Percentiles rank a stretch among this genome's conserved stretches.
Evolutionary conservation across 2,888 invertebrate genomes (phyloP).

Genomic region (Noctua pronuba): DNA sequence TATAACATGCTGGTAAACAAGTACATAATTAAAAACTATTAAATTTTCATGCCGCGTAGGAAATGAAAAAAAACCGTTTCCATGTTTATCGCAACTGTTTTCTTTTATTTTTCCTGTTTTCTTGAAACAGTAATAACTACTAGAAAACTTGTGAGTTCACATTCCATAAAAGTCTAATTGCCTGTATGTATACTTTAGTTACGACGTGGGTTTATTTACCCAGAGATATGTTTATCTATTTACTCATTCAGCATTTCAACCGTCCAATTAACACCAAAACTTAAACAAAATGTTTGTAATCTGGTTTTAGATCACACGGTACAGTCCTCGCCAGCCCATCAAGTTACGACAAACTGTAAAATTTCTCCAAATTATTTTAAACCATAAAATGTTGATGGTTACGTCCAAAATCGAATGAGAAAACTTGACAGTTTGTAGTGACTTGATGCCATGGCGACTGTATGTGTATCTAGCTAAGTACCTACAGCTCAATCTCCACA

Average conservation of each 20-base stretch:
- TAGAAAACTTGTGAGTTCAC: conserved; percentile 42
- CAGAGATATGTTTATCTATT: conserved; percentile 50
- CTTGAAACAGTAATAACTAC: conserved; percentile 12
- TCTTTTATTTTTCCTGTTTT: conserved; percentile 48
- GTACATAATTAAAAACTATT: background rate
- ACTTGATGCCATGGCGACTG: too few species aligned
- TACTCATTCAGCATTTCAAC: conserved; percentile 60
- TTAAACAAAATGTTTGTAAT: conserved; percentile 51
- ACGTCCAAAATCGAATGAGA: too few species aligned
- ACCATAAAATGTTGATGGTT: too few species aligned
- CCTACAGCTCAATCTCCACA: conserved; percentile 36
- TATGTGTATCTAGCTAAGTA: background rate
- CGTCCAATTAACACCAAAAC: conserved; percentile 61
- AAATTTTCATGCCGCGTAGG: conserved; percentile 3
- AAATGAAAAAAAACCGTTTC: conserved; percentile 15
- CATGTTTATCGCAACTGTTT: background rate
- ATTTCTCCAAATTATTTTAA: too few species aligned
- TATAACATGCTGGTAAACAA: background rate
- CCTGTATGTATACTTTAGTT: conserved; percentile 39
- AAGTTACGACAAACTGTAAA: too few species aligned
- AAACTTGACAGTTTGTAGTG: too few species aligned
- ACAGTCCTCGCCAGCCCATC: too few species aligned
- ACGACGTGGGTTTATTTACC: conserved; percentile 56
- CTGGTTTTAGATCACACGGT: conserved; percentile 51
- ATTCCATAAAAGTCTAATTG: conserved; percentile 59